Conservation (phyloP, 2,113 vertebrate species). For the Octodon degus region DNA sequence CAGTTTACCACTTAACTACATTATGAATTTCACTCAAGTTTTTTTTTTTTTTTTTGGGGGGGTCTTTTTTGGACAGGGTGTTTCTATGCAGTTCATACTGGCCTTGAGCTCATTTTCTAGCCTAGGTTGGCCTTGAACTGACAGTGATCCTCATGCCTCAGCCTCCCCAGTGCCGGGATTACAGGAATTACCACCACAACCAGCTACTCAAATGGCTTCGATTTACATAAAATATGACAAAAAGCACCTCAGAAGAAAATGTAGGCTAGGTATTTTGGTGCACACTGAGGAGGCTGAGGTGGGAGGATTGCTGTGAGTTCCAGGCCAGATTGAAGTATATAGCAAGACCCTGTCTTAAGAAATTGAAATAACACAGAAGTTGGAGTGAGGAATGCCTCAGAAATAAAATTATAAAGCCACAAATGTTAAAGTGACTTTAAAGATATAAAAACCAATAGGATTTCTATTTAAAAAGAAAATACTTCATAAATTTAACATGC, state of each 20-base stretch:
- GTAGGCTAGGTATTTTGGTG: background rate
- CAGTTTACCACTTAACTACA: background rate
- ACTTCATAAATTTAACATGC: background rate
- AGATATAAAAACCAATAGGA: background rate
- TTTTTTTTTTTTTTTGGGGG: background rate
- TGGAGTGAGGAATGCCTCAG: background rate
- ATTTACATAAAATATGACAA: no score
- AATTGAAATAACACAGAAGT: background rate
- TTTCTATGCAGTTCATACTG: background rate
- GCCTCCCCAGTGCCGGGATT: background rate
- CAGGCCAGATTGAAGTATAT: background rate
- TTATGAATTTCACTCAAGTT: background rate
- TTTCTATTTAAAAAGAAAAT: background rate
- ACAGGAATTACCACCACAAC: background rate
- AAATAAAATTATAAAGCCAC: background rate
- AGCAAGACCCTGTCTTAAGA: background rate
- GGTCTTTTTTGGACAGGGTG: background rate
- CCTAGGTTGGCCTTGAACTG: background rate
- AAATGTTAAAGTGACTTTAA: background rate
- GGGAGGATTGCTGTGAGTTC: background rate
- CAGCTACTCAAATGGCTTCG: background rate
- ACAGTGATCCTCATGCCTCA: background rate
- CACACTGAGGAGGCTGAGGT: background rate
- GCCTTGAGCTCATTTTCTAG: background rate
- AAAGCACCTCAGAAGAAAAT: background rate